Conservation (phyloP, 2,888 invertebrate genomes). For the Caenorhabditis afra region DNA sequence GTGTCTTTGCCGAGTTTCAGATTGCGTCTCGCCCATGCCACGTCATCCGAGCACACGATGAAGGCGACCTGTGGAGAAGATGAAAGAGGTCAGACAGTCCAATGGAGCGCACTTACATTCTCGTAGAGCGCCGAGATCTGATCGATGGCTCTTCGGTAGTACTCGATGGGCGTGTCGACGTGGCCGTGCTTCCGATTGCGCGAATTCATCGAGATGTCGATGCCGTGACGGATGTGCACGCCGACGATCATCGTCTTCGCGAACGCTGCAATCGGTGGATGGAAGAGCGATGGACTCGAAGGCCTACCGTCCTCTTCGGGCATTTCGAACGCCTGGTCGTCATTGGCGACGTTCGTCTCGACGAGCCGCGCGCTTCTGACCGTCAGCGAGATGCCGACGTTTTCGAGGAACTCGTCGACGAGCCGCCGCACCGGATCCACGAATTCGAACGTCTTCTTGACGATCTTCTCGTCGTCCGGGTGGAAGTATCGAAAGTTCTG, state of each 20-base stretch:
- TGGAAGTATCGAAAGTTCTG: constrained; percentile 74
- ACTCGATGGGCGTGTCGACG: constrained; percentile 79
- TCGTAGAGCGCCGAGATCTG: constrained; percentile 56
- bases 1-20: constrained; percentile 45
- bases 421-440: constrained; percentile 17
- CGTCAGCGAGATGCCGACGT: constrained; percentile 38
- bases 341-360: constrained; percentile 55
- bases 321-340: constrained; percentile 54
- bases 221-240: constrained; percentile 81
- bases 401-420: constrained; percentile 47
- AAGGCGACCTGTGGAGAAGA: constrained; percentile 77
- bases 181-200: constrained; percentile 77
- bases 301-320: constrained; percentile 50
- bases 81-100: neutral
- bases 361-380: constrained; percentile 39
- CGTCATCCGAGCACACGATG: constrained; percentile 81
- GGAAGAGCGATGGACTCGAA: too few relatives aligned
- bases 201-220: constrained; percentile 80
- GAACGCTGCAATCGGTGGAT: constrained; percentile 58
- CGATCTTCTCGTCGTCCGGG: constrained; percentile 36
- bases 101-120: constrained; percentile 22
- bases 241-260: constrained; percentile 74
- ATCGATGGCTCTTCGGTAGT: constrained; percentile 77
- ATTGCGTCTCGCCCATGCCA: constrained; percentile 77
- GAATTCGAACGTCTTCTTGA: constrained; percentile 18